These are phyloP conservation scores for Barnardius zonarius DNA, from an alignment of 2,113 vertebrate genomes.

Conservation along the genomic window DNA sequence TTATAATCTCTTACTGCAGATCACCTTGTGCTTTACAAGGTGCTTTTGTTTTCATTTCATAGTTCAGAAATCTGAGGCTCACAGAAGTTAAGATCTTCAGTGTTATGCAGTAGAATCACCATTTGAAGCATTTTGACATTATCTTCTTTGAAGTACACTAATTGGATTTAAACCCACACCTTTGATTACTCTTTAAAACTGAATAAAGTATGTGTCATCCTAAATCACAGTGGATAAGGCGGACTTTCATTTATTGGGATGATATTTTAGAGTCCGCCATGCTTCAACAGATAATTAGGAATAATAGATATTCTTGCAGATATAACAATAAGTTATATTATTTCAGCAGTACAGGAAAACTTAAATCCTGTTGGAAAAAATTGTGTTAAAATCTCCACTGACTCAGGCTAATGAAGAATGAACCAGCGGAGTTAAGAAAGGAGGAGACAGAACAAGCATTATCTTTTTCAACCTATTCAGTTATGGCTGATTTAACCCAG, in stretches of 20 bases:
- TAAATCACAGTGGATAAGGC: neutral
- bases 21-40: neutral
- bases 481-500: constrained; percentile 23
- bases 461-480: constrained; percentile 7
- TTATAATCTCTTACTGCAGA: neutral
- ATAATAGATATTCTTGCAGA: constrained; percentile 23
- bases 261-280: neutral
- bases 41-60: constrained; percentile 15
- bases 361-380: neutral
- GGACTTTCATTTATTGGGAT: constrained; percentile 25
- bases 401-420: neutral
- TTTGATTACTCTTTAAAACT: constrained; percentile 41
- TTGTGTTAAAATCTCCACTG: neutral
- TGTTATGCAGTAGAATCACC: constrained; percentile 1
- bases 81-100: neutral
- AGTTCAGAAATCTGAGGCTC: constrained; percentile 8
- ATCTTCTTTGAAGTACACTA: constrained; percentile 24
- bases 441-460: neutral
- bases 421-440: neutral
- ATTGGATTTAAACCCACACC: constrained; percentile 43
- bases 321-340: constrained; percentile 21
- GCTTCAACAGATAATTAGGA: constrained; percentile 13
- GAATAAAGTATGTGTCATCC: constrained; percentile 23
- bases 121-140: constrained; percentile 3
- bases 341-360: neutral